Evolutionary conservation across 2,888 invertebrate genomes (phyloP).

Genomic region (Mimumesa dahlbomi): DNA sequence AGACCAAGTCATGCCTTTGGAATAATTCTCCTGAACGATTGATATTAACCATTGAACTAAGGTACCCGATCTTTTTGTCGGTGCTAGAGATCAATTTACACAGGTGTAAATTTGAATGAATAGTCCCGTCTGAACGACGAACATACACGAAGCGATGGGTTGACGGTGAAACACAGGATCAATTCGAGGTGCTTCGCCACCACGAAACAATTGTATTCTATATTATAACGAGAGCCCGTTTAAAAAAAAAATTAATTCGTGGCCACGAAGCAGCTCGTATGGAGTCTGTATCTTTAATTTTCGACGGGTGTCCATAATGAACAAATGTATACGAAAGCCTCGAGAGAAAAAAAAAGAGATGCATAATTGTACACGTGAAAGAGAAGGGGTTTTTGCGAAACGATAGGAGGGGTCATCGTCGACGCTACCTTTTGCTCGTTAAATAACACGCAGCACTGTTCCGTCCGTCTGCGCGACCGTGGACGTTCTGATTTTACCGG

Average conservation of each 20-base stretch:
- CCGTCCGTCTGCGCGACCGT: conserved; percentile 64
- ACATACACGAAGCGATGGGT: conserved; percentile 10
- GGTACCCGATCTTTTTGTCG: too few species aligned
- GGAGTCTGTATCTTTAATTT: too few species aligned
- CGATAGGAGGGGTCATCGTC: conserved; percentile 4
- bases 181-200: conserved; percentile 15
- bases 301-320: conserved; percentile 13
- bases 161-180: background rate
- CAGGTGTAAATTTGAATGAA: too few species aligned
- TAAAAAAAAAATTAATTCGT: too few species aligned
- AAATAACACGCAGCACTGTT: conserved; percentile 58
- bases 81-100: too few species aligned
- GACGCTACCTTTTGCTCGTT: conserved; percentile 1
- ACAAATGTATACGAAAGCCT: conserved; percentile 49
- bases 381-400: conserved; percentile 48
- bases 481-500: conserved; percentile 45
- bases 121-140: too few species aligned
- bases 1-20: too few species aligned
- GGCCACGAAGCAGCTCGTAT: conserved; percentile 21
- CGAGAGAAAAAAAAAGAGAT: conserved; percentile 16
- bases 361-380: conserved; percentile 48
- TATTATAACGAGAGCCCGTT: background rate
- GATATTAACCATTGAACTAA: too few species aligned
- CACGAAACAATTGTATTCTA: background rate
- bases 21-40: too few species aligned